phyloP scores from a whole-genome alignment of 2,113 vertebrate genomes.

The Pollimyrus isidori region DNA sequence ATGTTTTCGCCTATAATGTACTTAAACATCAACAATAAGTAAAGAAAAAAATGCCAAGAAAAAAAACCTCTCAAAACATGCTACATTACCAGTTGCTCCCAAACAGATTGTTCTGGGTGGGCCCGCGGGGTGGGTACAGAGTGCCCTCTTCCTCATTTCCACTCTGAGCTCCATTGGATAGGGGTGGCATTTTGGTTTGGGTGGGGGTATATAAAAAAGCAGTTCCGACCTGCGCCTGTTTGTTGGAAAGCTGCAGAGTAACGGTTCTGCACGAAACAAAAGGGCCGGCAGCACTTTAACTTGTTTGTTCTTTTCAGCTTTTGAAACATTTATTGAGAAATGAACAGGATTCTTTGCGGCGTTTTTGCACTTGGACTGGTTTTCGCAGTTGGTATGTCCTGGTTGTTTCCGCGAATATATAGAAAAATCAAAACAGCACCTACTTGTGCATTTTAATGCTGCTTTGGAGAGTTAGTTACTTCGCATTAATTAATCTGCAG shows the following conservation, averaged over 20 bases:
- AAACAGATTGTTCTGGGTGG: neutral
- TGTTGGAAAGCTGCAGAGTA: conserved; percentile 16
- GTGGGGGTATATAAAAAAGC: conserved; percentile 37
- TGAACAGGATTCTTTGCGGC: conserved; percentile 46
- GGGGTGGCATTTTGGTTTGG: conserved; percentile 33
- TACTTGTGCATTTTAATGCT: neutral
- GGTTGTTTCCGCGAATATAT: neutral
- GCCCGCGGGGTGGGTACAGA: neutral
- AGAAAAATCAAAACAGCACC: neutral
- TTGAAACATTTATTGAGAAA: conserved; percentile 24
- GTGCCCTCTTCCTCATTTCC: neutral
- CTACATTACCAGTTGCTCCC: neutral
- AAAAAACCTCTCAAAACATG: neutral
- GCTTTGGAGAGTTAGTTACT: neutral
- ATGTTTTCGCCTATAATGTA: neutral
- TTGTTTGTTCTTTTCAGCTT: neutral
- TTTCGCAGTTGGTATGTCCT: conserved; percentile 41
- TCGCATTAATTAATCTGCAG: neutral
- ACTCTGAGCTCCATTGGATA: conserved; percentile 31
- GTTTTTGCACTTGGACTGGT: conserved; percentile 42
- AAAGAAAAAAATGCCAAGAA: no score
- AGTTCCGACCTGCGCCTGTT: neutral
- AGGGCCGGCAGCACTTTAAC: neutral
- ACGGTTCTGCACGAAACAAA: conserved; percentile 26
- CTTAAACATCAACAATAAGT: neutral